Evolutionary conservation across 2,113 vertebrate species (phyloP), one percentile per base, ranked within the genome.

Genomic region (Sclerurus mexicanus): DNA sequence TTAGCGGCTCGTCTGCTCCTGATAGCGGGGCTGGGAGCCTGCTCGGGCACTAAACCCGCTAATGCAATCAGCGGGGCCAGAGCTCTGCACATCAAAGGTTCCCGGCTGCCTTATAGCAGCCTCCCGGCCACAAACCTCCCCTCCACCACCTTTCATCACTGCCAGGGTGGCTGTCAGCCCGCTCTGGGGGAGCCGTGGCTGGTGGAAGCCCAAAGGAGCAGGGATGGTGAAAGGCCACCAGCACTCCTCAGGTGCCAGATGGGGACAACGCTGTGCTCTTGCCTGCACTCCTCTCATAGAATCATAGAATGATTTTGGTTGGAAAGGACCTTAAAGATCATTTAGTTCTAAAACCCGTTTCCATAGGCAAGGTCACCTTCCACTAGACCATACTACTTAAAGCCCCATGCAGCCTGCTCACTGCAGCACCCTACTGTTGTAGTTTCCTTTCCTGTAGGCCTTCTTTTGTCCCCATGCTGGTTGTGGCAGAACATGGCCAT

Each of bases 81-180:
- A 59, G 47, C 72, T 42, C 83, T 96, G 94, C 95, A 97, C 40
- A 93, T 96, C 96, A 97, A 97, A 97, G 92, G 37, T 86, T 31
- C 76, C 9, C 13, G 35, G 35, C n/a, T 74, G 30, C 27, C 83
- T 90, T 74, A 89, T 6, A 81, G 72, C 50, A 87, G 81, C 81
- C 68, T 84, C 84, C 76, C 2, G 47, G 87, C 68, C 63, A 66
- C 90, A 92, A 67, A 62, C 59, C 63, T 93, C 59, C 64, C 33
- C 79, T 77, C 59, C 3, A 4, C 59, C 83, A 75, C 76, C 85
- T 93, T 95, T 97, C 88, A 90, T 93, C 90, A 83, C n/a, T 42
- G 37, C 53, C 71, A 2, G 8, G 33, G 25, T 23, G 60, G 40
- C 47, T 82, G 87, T 53, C 84, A 69, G 73, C 14, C 50, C 2